These are phyloP conservation scores for Stichodactyla mertensii DNA, from an alignment of 64 coral and sea anemone genomes.

Conservation along the genomic window DNA sequence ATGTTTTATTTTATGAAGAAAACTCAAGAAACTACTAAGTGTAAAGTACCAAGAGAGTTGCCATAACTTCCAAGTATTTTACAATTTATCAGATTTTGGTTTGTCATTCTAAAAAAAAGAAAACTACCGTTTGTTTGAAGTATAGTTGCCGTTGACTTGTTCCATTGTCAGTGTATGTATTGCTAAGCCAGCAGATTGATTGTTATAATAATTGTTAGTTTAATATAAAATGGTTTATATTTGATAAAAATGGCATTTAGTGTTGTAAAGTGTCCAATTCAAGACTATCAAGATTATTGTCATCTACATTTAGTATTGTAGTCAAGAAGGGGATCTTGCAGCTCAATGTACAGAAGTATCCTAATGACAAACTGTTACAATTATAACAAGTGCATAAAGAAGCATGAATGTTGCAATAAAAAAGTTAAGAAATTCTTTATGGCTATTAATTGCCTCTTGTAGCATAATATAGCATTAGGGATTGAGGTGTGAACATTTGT, in stretches of 20 bases:
- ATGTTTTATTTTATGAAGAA: no score
- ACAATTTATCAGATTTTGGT: not conserved
- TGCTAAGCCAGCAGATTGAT: no score
- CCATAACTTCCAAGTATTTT: not conserved
- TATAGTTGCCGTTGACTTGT: not conserved
- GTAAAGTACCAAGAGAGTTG: not conserved
- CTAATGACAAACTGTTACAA: not conserved
- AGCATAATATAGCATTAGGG: no score
- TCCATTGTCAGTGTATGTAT: not conserved
- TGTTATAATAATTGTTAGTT: not conserved
- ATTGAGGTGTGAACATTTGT: no score
- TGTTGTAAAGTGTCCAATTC: not conserved
- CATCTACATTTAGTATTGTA: not conserved
- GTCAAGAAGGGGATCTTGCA: not conserved
- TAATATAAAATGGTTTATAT: not conserved
- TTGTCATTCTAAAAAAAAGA: not conserved
- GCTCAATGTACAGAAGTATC: not conserved
- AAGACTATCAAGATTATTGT: not conserved
- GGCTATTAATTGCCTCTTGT: no score
- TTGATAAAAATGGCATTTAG: not conserved
- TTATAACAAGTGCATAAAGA: not conserved
- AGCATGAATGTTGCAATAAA: not conserved
- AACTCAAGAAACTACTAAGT: not conserved
- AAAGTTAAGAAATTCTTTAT: not conserved
- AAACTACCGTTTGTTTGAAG: not conserved